A percentile compares a stretch with the other conserved stretches of the same genome.
Conservation (phyloP, 2,888 invertebrate genomes). For the Xanthia togata region DNA sequence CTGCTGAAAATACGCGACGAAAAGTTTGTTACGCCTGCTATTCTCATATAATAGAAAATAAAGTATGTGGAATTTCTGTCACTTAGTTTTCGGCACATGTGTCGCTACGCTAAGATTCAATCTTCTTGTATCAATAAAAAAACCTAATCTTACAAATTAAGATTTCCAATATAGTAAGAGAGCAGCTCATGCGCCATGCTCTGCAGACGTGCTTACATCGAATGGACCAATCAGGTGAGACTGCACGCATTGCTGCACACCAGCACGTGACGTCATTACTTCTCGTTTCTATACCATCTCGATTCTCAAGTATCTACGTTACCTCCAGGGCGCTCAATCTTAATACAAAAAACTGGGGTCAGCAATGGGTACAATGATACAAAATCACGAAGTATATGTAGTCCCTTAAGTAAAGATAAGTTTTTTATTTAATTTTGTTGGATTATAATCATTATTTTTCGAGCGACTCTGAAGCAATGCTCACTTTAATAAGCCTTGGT, state of each 20-base stretch:
- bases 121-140: background rate
- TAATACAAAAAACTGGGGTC: too few relatives aligned
- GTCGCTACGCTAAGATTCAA: background rate
- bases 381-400: too few relatives aligned
- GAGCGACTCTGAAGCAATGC: too few relatives aligned
- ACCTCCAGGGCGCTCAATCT: background rate
- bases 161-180: background rate
- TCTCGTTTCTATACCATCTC: conserved; percentile 20
- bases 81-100: background rate
- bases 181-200: background rate
- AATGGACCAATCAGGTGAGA: conserved; percentile 30
- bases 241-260: conserved; percentile 30
- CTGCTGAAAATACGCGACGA: background rate
- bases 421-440: too few relatives aligned
- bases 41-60: background rate
- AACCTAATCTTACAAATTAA: background rate
- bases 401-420: too few relatives aligned
- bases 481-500: too few relatives aligned
- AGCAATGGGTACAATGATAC: too few relatives aligned
- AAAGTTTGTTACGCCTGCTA: background rate
- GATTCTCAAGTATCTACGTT: conserved; percentile 1
- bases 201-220: background rate
- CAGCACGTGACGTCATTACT: conserved; percentile 46
- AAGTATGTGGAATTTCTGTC: background rate
- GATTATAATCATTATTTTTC: too few relatives aligned